A percentile compares a stretch with the other conserved stretches of the same genome.
phyloP scores from a whole-genome alignment of 2,888 invertebrate species.

The Sinohyriopsis cumingii region DNA sequence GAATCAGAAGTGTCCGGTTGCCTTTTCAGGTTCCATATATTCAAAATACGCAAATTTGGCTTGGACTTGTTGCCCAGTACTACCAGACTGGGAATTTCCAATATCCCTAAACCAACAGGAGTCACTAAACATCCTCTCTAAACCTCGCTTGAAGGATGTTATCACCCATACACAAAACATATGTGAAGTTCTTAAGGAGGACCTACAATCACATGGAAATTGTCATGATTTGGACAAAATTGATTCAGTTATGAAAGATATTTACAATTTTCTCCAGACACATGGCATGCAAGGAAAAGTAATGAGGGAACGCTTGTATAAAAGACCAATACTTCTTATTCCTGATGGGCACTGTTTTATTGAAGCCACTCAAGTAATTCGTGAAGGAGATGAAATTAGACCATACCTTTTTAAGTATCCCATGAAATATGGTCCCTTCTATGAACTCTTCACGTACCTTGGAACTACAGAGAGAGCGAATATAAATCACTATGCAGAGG shows the following conservation, averaged over 20 bases:
- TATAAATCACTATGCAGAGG: constrained; percentile 35
- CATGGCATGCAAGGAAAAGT: not conserved
- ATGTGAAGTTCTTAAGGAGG: constrained; percentile 7
- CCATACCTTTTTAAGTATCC: constrained; percentile 47
- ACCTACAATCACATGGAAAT: not conserved
- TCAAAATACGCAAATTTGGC: no score
- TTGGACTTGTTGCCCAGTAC: no score
- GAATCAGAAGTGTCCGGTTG: no score
- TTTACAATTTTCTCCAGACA: not conserved
- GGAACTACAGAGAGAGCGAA: constrained; percentile 38
- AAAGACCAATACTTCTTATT: constrained; percentile 13
- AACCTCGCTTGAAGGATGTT: constrained; percentile 8
- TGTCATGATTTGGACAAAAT: not conserved
- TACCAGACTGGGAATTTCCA: no score
- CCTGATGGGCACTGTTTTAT: constrained; percentile 22
- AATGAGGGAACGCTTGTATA: not conserved
- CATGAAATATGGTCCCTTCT: constrained; percentile 32
- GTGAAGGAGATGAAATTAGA: constrained; percentile 35
- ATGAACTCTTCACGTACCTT: constrained; percentile 34
- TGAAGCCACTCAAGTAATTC: constrained; percentile 35
- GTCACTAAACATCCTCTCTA: not conserved
- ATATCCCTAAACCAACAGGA: no score
- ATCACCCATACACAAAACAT: constrained; percentile 13
- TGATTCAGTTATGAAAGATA: not conserved
- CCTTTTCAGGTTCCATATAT: no score